Evolutionary conservation across 2,113 vertebrate genomes (phyloP).

Genomic region (Lota lota): DNA sequence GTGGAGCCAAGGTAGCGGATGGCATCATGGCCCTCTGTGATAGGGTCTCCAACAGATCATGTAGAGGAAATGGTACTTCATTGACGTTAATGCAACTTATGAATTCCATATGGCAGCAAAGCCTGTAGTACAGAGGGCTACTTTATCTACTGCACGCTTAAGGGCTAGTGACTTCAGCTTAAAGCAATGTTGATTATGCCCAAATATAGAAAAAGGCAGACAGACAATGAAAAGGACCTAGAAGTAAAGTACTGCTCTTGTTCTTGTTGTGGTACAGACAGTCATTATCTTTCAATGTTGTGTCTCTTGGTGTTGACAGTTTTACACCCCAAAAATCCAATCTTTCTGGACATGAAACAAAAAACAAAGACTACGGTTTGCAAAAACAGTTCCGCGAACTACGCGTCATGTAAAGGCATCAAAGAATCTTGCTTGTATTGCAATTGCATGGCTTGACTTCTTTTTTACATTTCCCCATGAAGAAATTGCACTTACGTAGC

Average conservation of each 20-base stretch:
- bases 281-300: constrained; percentile 1
- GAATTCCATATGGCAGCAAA: constrained; percentile 19
- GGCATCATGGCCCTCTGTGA: constrained; percentile 5
- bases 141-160: neutral
- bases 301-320: constrained; percentile 5
- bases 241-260: constrained; percentile 4
- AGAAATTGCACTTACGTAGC: neutral
- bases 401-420: neutral
- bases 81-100: constrained; percentile 12
- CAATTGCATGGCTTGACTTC: no score
- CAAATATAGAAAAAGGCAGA: neutral
- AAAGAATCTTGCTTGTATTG: no score
- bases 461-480: neutral
- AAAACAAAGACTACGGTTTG: constrained; percentile 1
- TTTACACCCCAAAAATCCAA: constrained; percentile 7
- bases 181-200: neutral
- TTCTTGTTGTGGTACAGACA: constrained; percentile 7
- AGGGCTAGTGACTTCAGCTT: neutral
- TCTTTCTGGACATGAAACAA: constrained; percentile 1
- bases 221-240: neutral
- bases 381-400: neutral
- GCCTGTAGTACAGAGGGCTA: constrained; percentile 11
- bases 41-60: constrained; percentile 19
- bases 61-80: constrained; percentile 18
- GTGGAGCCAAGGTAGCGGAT: constrained; percentile 21